Base-by-base conservation (phyloP, 2,888 invertebrate species). In the Drosophila imparisetae region DNA sequence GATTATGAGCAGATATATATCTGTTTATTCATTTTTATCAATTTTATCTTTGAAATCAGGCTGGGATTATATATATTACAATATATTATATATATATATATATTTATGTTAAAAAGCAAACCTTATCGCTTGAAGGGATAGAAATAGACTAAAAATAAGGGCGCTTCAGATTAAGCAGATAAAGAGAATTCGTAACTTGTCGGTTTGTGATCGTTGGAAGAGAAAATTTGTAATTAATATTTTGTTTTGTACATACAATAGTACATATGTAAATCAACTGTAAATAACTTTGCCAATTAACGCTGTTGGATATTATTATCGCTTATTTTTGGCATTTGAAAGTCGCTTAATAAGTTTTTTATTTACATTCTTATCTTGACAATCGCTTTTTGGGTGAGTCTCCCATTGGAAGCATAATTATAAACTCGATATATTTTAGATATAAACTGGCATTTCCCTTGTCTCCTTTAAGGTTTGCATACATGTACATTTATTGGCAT, bases 401-500 rank as follows among this genome's bases (percentile, higher is more conserved):
- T 11, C 5, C 42, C 2, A 21, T 42, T 10, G 40, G 11, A 11
- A n/a, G 21, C n/a, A 2, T 40, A 4, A 21, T 21, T 1, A n/a
- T 40, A 11, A 11, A 40, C n/a, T 21, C 21, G 40, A 21, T 11
- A 10, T 40, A n/a, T 40, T n/a, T 40, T 10, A 1, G n/a, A 40
- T 40, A n/a, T n/a, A n/a, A 4, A 0, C 3, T 10, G 4, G 10
- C 1, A n/a, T n/a, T 11, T 40, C 10, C 10, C 40, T 40, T 4
- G n/a, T n/a, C 1, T 1, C 4, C n/a, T 10, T 4, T n/a, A 10
- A 2, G n/a, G 4, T n/a, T 40, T 40, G 10, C 4, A 40, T 40
- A n/a, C 10, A 2, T 40, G 1, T 10, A 80, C 55, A 75, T 82
- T 10, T 88, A 89, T 62, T 81, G 88, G 84, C 4, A 80, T 91